Conservation (phyloP, 2,113 vertebrate genomes). For the Calidris pugnax region DNA sequence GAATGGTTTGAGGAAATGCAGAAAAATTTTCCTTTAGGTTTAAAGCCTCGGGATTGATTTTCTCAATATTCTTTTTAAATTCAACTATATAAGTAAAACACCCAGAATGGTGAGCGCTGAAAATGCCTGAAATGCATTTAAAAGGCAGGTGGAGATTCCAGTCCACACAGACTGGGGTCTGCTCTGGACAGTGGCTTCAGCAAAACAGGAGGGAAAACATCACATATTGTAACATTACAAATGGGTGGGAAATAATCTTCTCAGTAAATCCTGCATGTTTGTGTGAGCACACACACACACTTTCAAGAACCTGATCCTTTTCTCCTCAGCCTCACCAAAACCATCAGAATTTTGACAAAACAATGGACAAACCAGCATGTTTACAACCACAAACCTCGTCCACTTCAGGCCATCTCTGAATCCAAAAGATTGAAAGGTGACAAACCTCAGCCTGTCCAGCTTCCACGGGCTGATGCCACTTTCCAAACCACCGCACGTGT, state of each 20-base stretch:
- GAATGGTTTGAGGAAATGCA: neutral
- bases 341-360: neutral
- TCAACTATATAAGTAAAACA: neutral
- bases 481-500: neutral
- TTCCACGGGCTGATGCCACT: neutral
- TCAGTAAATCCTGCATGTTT: fast-evolving
- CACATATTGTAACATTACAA: neutral
- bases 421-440: neutral
- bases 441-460: neutral
- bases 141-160: neutral
- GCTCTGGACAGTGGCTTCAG: neutral
- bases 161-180: neutral
- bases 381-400: neutral
- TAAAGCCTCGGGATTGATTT: neutral
- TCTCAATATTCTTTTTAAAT: neutral
- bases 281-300: neutral
- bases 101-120: fast-evolving
- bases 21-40: neutral
- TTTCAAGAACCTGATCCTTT: neutral
- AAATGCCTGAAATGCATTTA: neutral
- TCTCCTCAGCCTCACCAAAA: neutral
- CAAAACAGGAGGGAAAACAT: neutral
- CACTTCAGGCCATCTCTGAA: neutral
- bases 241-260: neutral
- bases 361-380: fast-evolving